Evolutionary conservation across 2,113 vertebrate genomes (phyloP).

Genomic region (Telmatochromis bifrenatus): DNA sequence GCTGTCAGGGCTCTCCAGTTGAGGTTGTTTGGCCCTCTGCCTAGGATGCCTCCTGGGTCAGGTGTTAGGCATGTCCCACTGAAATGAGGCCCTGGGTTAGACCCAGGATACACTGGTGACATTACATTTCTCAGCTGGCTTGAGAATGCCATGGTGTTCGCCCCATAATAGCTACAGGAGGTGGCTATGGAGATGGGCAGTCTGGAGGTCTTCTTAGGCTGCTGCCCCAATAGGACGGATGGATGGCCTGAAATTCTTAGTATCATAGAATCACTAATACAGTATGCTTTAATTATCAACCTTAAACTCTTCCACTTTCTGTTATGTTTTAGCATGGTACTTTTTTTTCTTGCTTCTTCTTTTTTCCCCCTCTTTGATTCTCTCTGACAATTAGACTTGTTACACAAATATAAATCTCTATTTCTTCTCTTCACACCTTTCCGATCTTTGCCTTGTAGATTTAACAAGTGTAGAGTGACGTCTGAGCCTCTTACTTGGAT

Average conservation of each 20-base stretch:
- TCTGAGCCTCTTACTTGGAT: not conserved
- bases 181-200: not conserved
- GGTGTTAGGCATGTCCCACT: not conserved
- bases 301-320: not conserved
- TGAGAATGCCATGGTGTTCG: not conserved
- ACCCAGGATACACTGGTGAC: not conserved
- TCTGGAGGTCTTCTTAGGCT: not conserved
- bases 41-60: not conserved
- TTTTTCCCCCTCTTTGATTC: not conserved
- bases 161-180: not conserved
- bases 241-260: not conserved
- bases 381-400: not conserved
- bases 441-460: not conserved
- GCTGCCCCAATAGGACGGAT: not conserved
- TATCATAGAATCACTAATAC: not conserved
- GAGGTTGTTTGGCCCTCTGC: not conserved
- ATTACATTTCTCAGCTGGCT: not conserved
- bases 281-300: not conserved
- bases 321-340: not conserved
- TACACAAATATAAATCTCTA: not conserved
- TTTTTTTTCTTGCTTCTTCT: not conserved
- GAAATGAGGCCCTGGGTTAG: not conserved
- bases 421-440: not conserved
- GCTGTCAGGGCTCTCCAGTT: not conserved
- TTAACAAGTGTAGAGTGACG: not conserved